Percentiles rank a stretch among this genome's conserved stretches.
These are phyloP conservation scores for Pica pica DNA, from an alignment of 2,113 vertebrate species.

Conservation along the genomic window DNA sequence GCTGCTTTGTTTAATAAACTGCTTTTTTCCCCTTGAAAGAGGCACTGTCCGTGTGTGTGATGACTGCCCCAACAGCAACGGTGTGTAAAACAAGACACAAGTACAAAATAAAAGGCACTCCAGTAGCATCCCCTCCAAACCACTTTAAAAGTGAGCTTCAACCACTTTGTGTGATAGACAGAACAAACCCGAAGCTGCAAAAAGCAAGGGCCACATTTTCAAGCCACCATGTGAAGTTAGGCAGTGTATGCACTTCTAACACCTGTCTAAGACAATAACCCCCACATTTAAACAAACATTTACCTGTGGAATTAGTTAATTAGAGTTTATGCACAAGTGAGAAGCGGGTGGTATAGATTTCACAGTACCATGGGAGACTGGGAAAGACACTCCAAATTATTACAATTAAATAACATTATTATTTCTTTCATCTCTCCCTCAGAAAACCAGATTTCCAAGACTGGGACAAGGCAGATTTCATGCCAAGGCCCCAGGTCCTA, in stretches of 20 bases:
- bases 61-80: no score
- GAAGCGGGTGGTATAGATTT: background rate
- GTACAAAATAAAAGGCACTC: background rate
- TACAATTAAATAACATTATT: background rate
- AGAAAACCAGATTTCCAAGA: background rate
- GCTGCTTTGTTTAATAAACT: no score
- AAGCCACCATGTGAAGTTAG: background rate
- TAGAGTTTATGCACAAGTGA: background rate
- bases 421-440: background rate
- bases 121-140: background rate
- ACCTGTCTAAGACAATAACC: background rate
- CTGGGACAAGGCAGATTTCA: background rate
- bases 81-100: background rate
- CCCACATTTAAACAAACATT: background rate
- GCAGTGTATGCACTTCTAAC: background rate
- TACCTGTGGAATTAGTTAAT: background rate
- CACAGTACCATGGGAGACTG: background rate
- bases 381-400: background rate
- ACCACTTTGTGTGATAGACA: background rate
- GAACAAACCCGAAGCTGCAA: background rate
- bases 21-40: no score
- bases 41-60: no score
- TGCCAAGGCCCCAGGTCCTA: background rate
- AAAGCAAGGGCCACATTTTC: background rate
- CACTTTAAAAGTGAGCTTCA: background rate